Evolutionary conservation across 2,888 invertebrate genomes (phyloP), one percentile per base, ranked within the genome.

Genomic region (Drosophila siamana): DNA sequence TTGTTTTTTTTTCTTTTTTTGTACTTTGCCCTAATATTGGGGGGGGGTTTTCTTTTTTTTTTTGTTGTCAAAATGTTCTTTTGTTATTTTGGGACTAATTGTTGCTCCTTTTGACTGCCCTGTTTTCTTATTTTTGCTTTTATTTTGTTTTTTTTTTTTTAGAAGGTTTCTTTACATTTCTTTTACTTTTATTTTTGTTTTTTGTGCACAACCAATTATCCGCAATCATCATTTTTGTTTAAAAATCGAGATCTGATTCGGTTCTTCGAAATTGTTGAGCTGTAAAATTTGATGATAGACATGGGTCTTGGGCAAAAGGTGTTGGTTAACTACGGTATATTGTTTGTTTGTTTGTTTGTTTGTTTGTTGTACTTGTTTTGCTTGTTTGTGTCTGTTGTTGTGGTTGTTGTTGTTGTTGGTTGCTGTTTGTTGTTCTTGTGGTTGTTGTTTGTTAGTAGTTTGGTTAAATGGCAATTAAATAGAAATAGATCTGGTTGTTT

Each of bases 141-240:
- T 30, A 15, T 59, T 30, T 38, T 40, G n/a, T 30, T 33, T 55
- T 41, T 11, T 8, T 55, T 59, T 41, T 43, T 30, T 48, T 54
- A 26, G 2, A 28, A n/a, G 8, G 15, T 22, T 44, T 51, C 11
- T 30, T 19, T 19, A 19, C 19, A 19, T 19, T 19, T 51, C 2
- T 36, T 33, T 38, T 46, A 26, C 5, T 51, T 22, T 43, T 41
- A 15, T 30, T 15, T 47, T 15, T 11, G 16, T 8, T 82, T 80
- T 82, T 78, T 90, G 91, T 92, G 91, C 90, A 90, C 91, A 91
- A 92, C 91, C 91, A 91, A 91, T 91, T 91, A 92, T 91, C 91
- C 91, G 91, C 91, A 91, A 91, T 92, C 91, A 91, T 91, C 91
- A 91, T 92, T 83, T 89, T 86, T 78, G 75, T 76, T 82, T 91